These are phyloP conservation scores for Lethrus apterus DNA, from an alignment of 1,140 invertebrate species.

Conservation along the genomic window DNA sequence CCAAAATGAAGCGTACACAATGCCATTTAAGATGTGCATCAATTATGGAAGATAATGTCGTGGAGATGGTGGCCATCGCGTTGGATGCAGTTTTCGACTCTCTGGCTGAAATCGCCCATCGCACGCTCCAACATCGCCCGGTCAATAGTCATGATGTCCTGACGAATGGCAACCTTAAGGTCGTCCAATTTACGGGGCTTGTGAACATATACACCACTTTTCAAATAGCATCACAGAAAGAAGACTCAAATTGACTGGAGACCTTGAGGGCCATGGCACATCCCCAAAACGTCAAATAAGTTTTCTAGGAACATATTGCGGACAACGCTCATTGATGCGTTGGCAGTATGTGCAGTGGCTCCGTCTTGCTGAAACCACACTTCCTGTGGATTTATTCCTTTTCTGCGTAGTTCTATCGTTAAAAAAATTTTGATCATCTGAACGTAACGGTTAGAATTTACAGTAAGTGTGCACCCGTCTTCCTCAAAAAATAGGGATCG, in stretches of 20 bases:
- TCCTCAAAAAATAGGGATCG: conserved; percentile 9
- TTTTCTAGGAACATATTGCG: conserved; percentile 23
- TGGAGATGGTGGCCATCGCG: too few relatives aligned
- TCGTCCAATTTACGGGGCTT: conserved; percentile 14
- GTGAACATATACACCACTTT: conserved; percentile 30
- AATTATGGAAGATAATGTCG: too few relatives aligned
- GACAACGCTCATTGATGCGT: conserved; percentile 24
- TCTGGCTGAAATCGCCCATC: neutral
- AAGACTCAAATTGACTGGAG: conserved; percentile 40
- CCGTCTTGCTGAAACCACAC: conserved; percentile 22
- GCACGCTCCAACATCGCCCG: conserved; percentile 17
- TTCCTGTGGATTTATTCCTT: neutral
- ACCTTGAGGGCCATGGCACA: conserved; percentile 38
- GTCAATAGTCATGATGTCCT: conserved; percentile 14
- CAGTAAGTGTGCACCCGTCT: neutral
- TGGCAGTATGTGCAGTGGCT: conserved; percentile 28
- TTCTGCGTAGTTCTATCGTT: conserved; percentile 2
- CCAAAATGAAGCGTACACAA: too few relatives aligned
- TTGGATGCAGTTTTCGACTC: too few relatives aligned
- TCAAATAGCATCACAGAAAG: conserved; percentile 40
- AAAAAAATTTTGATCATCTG: too few relatives aligned
- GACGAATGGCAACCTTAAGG: conserved; percentile 14
- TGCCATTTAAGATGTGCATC: too few relatives aligned
- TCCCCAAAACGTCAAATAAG: conserved; percentile 31
- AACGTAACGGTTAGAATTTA: conserved; percentile 13